Base-by-base conservation (phyloP, 1,140 invertebrate species). In the Eumaeus atala region DNA sequence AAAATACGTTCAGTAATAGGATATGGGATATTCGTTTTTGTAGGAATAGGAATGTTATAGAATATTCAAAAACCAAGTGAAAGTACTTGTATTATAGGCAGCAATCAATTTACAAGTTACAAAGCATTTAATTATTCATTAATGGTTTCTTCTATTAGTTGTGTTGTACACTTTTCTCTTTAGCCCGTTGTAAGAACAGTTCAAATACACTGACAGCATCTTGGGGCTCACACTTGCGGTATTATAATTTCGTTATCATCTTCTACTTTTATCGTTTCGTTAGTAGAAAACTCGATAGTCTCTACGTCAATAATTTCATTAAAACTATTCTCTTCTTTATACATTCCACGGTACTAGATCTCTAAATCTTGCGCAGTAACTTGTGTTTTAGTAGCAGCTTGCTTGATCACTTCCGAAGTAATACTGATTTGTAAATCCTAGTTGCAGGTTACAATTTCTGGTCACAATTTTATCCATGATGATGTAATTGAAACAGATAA, bases 281-380 rank as follows among this genome's bases (percentile, higher is more conserved):
- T 44, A 44, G 3, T 44, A 14, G 40, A 44, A 16, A 9, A 9
- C 51, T 37, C 9, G 18, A 53, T 42, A 42, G 42, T 53, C 12
- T 53, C 51, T n/a, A 33, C 51, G 18, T 53, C 51, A 28, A 37
- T 16, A 6, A 44, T 16, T 44, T 44, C 40, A 53, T 38, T 9
- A 53, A 37, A 37, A 18, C 17, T 18, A 42, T 12, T 33, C 21
- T 53, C 51, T 18, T 53, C 37, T 33, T 53, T 37, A 40, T 34
- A 16, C 9, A 21, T 53, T 36, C 51, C 37, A 33, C 10, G 51
- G n/a, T 42, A 53, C 34, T 16, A 53, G 38, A 42, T 42, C 18
- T 53, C 17, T 16, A 53, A 44, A 16, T 16, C 17, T 16, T 44
- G n/a, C 9, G 40, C 14, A 14, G 7, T 44, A 42, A 38, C 42